These are phyloP conservation scores for Hippoglossus stenolepis DNA, from an alignment of 2,113 vertebrate genomes.

Conservation along the genomic window DNA sequence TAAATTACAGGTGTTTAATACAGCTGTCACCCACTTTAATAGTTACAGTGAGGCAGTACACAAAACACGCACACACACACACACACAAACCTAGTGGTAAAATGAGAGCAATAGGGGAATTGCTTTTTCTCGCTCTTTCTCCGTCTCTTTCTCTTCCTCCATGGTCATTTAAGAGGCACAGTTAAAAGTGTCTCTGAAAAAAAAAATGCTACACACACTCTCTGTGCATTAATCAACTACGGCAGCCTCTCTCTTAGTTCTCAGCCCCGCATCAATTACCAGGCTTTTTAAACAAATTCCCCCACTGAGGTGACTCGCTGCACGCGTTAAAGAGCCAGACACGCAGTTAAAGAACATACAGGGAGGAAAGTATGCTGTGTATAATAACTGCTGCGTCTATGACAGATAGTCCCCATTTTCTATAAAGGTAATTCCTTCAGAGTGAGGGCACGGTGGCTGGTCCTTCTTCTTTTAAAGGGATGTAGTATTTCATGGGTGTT, in stretches of 20 bases:
- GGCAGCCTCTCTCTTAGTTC: conserved; percentile 83
- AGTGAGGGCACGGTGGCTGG: not conserved
- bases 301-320: conserved; percentile 46
- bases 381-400: conserved; percentile 31
- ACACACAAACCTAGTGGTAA: conserved; percentile 19
- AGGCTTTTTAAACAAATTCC: conserved; percentile 89
- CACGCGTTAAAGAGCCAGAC: conserved; percentile 78
- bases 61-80: not conserved
- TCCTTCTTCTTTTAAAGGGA: not conserved
- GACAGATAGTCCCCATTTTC: not conserved
- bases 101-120: conserved; percentile 45
- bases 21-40: conserved; percentile 88
- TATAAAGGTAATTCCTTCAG: not conserved
- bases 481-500: not conserved
- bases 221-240: conserved; percentile 91
- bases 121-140: conserved; percentile 19
- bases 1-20: conserved; percentile 80
- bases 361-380: conserved; percentile 79
- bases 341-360: conserved; percentile 25
- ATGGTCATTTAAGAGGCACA: conserved; percentile 89
- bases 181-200: conserved; percentile 88
- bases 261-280: conserved; percentile 91
- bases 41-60: conserved; percentile 79
- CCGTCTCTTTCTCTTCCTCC: conserved; percentile 83
- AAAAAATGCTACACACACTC: conserved; percentile 77